Evolutionary conservation across 2,888 invertebrate species (phyloP).

Genomic region (Listrodromus nycthemerus): DNA sequence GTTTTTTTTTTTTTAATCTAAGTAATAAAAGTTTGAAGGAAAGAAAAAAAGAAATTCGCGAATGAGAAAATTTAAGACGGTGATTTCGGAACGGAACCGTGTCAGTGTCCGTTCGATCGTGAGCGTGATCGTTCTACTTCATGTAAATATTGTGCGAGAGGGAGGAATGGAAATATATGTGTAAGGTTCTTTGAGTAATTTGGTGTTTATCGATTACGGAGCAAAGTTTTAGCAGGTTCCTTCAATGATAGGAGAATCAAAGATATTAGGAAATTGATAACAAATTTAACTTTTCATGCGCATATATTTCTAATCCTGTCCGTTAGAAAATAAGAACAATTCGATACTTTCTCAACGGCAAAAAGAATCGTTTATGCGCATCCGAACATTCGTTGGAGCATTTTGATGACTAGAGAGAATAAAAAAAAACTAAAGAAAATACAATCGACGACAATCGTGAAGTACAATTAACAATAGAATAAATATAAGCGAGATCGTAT

Average conservation of each 20-base stretch:
- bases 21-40: background rate
- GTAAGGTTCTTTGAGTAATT: constrained; percentile 35
- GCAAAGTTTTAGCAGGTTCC: background rate
- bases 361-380: constrained; percentile 63
- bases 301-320: background rate
- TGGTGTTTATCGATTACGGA: constrained; percentile 18
- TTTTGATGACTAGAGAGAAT: constrained; percentile 47
- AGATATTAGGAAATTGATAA: background rate
- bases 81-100: background rate
- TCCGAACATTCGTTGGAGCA: constrained; percentile 56
- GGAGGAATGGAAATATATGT: constrained; percentile 19
- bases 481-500: constrained; percentile 51
- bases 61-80: background rate
- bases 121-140: background rate
- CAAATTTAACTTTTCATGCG: background rate
- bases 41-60: background rate
- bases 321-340: background rate
- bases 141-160: constrained; percentile 13
- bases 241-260: background rate
- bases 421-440: constrained; percentile 23
- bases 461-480: constrained; percentile 36
- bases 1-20: constrained; percentile 15
- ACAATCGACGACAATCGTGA: constrained; percentile 39
- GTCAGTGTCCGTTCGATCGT: background rate
- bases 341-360: constrained; percentile 19